Evolutionary conservation across 2,888 invertebrate genomes (phyloP), one percentile per base, ranked within the genome.

Genomic region (Tetheella fluctuosa): DNA sequence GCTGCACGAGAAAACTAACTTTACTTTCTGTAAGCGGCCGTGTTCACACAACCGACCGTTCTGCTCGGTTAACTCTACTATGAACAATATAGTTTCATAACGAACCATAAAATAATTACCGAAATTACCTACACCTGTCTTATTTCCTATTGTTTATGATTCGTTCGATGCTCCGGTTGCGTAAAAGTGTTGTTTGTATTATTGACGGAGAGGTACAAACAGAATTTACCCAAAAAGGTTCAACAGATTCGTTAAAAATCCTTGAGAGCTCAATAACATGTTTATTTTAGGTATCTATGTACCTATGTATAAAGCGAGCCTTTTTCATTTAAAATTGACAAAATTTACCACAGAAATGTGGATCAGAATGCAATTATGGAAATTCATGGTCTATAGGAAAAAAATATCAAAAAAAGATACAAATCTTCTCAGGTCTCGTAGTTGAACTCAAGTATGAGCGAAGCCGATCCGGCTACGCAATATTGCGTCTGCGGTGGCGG

Each of bases 11-110:
- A 75, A 79, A 74, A 88, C 86, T 81, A 88, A 89, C 85, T 90
- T 90, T 90, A 91, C 90, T 91, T 91, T 92, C 89, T 77, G 91
- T 77, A 76, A 77, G 71, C 77, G 88, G 86, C 71, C 65, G 85
- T 70, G 88, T 85, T 77, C 85, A 91, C 86, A 90, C 73, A 69
- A 74, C 62, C 17, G 61, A n/a, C 54, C 57, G 57, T 64, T 58
- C 64, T 60, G 64, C 54, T 54, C 39, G 39, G n/a, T 28, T 42
- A 20, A 59, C 48, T 17, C 17, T 53, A 53, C 28, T 53, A 37
- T 20, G 13, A 13, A 54, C 23, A 55, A 37, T 55, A 34, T 34
- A 34, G 34, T 25, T 34, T 39, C n/a, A n/a, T n/a, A 39, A 39
- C n/a, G 4, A 39, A 39, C 39, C n/a, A 39, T 39, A n/a, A 39